Percentiles rank a stretch among this genome's conserved stretches.
Evolutionary conservation across 37 sponge, comb jelly and placozoan species (phyloP).

Genomic region (Chondrosia reniformis): DNA sequence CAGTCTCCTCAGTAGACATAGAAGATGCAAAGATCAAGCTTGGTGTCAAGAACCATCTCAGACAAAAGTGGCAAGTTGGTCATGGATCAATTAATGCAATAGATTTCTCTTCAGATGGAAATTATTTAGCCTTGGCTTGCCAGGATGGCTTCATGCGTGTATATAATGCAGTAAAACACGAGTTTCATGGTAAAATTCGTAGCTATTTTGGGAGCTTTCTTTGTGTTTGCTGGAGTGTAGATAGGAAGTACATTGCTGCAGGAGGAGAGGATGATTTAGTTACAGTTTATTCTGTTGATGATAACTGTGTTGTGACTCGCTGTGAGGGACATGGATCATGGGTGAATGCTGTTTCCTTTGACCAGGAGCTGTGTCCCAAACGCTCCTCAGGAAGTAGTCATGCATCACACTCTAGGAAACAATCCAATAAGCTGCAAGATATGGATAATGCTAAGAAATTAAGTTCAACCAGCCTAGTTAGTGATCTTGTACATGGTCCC

Average conservation of each 20-base stretch:
- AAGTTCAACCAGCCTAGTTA: not conserved
- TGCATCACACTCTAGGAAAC: not conserved
- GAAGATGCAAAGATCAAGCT: slow-evolving; percentile 50
- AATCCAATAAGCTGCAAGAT: not conserved
- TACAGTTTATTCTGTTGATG: slow-evolving; percentile 84
- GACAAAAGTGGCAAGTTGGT: slow-evolving; percentile 51
- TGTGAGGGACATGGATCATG: slow-evolving; percentile 93
- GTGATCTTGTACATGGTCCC: not conserved
- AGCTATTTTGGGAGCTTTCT: slow-evolving; percentile 92
- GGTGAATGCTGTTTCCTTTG: slow-evolving; percentile 88
- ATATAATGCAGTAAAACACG: slow-evolving; percentile 65
- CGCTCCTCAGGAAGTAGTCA: not conserved
- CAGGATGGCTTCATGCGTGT: slow-evolving; percentile 93
- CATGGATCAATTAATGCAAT: slow-evolving; percentile 74
- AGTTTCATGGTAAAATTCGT: slow-evolving; percentile 78
- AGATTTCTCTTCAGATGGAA: slow-evolving; percentile 86
- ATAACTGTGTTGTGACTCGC: slow-evolving; percentile 63
- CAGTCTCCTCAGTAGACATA: slow-evolving; percentile 12
- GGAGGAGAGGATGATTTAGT: slow-evolving; percentile 97
- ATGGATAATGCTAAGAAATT: not conserved
- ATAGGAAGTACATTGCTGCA: slow-evolving; percentile 83
- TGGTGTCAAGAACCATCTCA: slow-evolving; percentile 30
- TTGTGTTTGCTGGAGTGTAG: slow-evolving; percentile 98
- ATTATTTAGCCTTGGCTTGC: slow-evolving; percentile 80
- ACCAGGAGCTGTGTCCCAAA: slow-evolving; percentile 48